A percentile compares a stretch with the other conserved stretches of the same genome.
These are phyloP conservation scores for Eurystomus glaucurus DNA, from an alignment of 2,797 vertebrate genomes.

Conservation along the genomic window DNA sequence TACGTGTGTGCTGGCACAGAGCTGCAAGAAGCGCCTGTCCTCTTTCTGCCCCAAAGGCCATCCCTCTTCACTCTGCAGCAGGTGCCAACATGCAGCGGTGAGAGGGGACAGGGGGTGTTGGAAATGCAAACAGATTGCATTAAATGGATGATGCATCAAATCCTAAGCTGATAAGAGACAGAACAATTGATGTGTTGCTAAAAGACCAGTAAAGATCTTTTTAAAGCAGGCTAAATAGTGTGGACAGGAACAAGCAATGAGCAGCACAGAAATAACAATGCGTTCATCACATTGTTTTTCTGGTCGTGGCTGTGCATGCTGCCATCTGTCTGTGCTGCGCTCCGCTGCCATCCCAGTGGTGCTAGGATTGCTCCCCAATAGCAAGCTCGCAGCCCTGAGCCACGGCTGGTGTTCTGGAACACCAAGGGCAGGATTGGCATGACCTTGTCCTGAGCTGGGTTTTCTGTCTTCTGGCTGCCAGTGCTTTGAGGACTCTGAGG, in stretches of 20 bases:
- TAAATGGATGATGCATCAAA: not conserved
- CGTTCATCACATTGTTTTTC: not conserved
- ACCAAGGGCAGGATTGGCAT: not conserved
- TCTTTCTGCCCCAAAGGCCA: rapidly evolving
- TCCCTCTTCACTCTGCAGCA: not conserved
- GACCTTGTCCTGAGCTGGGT: not conserved
- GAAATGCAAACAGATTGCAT: slow-evolving; percentile 13
- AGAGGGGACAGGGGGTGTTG: not conserved
- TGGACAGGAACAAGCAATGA: not conserved
- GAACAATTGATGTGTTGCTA: not conserved
- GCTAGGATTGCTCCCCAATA: not conserved
- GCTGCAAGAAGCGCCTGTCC: not conserved
- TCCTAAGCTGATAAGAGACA: not conserved
- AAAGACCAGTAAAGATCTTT: not conserved
- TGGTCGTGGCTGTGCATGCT: not conserved
- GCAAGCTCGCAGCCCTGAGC: not conserved
- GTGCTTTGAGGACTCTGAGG: not conserved
- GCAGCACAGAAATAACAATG: not conserved
- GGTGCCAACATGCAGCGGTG: rapidly evolving
- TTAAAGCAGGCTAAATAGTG: slow-evolving; percentile 36
- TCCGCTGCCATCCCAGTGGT: rapidly evolving
- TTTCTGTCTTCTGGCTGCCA: not conserved
- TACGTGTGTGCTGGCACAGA: not conserved
- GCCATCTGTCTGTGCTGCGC: not conserved
- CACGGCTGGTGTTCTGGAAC: not conserved